Evolutionary conservation across 2,113 vertebrate species (phyloP), one percentile per base, ranked within the genome.

Genomic region (Eretmochelys imbricata): DNA sequence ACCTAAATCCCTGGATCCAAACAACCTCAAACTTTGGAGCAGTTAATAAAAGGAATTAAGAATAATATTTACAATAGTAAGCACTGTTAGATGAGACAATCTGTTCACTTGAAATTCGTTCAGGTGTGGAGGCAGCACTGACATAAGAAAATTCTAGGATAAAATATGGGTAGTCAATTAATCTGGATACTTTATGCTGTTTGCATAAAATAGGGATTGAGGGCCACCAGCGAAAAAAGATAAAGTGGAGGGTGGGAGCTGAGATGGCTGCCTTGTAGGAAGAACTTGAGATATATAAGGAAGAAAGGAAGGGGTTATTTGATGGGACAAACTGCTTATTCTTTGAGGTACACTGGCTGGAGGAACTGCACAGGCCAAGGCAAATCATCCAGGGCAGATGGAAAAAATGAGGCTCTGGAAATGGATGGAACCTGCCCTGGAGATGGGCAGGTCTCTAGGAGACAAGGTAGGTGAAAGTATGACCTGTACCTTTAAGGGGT

Each of bases 1-100:
- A 96, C 95, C 93, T 96, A 85, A 65, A 91, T 93, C 94, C 85
- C 92, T 88, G 16, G 27, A 89, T 85, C 91, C 93, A 90, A 91
- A 91, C 89, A 96, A 62, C 87, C 50, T 79, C 89, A 48, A 42
- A 48, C 90, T 84, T 88, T 80, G 50, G 85, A 76, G 87, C 95
- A 95, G 88, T 85, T 78, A 48, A 48, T 78, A 93, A 27, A 82
- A 90, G 85, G 42, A 90, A 93, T 84, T 53, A 90, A 72, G 88
- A 92, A 92, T 86, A 85, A 20, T 81, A 51, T 96, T 95, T 90
- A 89, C 88, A 82, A 0, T 92, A 80, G 91, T 95, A 78, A 78
- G 10, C 24, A 27, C 46, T 88, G 51, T 82, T 94, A 69, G 0
- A 0, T 69, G 59, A 85, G 95, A 59, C 42, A 4, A 24, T 79